phyloP scores from a whole-genome alignment of 2,113 vertebrate species.

The Datnioides undecimradiatus region DNA sequence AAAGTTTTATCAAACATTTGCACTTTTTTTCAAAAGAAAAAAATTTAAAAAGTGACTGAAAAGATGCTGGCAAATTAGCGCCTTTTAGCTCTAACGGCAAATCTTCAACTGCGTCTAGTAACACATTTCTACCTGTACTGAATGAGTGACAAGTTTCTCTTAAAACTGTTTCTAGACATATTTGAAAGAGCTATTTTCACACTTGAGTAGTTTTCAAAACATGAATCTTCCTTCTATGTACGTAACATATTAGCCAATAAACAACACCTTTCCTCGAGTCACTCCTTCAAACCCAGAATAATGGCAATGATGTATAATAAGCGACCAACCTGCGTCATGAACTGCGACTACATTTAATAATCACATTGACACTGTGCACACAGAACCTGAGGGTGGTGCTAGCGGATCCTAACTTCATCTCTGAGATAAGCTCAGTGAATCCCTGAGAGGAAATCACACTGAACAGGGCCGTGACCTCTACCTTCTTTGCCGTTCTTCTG shows the following conservation, averaged over 20 bases:
- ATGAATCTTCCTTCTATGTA: background rate
- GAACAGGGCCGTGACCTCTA: conserved; percentile 26
- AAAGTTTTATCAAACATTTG: no score
- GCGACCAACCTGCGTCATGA: no score
- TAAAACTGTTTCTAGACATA: background rate
- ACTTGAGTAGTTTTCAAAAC: background rate
- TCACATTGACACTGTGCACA: background rate
- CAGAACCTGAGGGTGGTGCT: conserved; percentile 22
- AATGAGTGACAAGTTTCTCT: background rate
- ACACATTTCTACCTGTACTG: no score
- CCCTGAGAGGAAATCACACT: background rate
- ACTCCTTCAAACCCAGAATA: background rate
- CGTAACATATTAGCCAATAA: background rate
- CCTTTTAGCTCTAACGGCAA: no score
- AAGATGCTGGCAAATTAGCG: no score
- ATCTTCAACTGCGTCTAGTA: no score
- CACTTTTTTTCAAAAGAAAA: no score
- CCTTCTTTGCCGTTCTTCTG: conserved; percentile 86
- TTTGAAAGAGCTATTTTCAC: background rate
- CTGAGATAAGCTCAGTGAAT: background rate
- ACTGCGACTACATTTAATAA: background rate
- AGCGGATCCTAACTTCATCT: background rate
- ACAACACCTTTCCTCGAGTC: background rate
- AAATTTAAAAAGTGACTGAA: no score
- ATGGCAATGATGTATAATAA: background rate